A percentile compares a stretch with the other conserved stretches of the same genome.
These are phyloP conservation scores for Catocala sponsa DNA, from an alignment of 2,888 invertebrate genomes.

Conservation along the genomic window DNA sequence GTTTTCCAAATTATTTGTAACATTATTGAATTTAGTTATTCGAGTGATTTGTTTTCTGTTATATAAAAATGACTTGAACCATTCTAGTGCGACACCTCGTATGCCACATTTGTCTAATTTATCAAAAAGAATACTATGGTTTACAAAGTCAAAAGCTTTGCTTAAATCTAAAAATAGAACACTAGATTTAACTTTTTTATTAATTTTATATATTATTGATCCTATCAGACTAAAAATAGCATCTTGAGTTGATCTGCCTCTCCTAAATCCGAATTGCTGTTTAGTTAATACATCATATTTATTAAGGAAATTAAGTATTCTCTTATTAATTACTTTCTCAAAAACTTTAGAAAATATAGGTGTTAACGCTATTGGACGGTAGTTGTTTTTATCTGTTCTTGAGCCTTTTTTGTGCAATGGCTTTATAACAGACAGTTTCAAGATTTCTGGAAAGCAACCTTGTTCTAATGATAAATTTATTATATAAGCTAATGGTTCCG, in stretches of 20 bases:
- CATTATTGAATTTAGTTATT: slow-evolving; percentile 5
- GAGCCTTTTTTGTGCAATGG: slow-evolving; percentile 7
- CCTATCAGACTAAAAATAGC: slow-evolving; percentile 8
- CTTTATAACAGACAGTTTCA: slow-evolving; percentile 9
- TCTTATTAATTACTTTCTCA: slow-evolving; percentile 14
- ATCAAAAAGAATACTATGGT: neutral
- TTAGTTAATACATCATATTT: slow-evolving; percentile 5
- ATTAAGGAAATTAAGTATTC: slow-evolving; percentile 14
- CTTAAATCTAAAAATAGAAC: slow-evolving; percentile 9
- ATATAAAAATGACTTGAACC: slow-evolving; percentile 8
- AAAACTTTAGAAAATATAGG: slow-evolving; percentile 16
- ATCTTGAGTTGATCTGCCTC: slow-evolving; percentile 6
- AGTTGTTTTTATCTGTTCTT: slow-evolving; percentile 9
- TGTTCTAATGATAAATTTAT: slow-evolving; percentile 1
- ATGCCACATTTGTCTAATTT: slow-evolving; percentile 3
- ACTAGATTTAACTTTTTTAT: slow-evolving; percentile 3
- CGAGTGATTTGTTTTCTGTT: slow-evolving; percentile 5
- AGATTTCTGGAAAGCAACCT: slow-evolving; percentile 4
- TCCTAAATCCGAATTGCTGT: slow-evolving; percentile 12
- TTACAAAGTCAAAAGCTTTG: slow-evolving; percentile 14
- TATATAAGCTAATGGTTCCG: neutral
- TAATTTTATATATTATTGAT: slow-evolving; percentile 3
- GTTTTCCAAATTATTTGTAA: neutral
- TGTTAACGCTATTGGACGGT: slow-evolving; percentile 15
- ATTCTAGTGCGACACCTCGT: neutral